phyloP scores from a whole-genome alignment of 2,797 vertebrate species.

The Darevskia nairensis region DNA sequence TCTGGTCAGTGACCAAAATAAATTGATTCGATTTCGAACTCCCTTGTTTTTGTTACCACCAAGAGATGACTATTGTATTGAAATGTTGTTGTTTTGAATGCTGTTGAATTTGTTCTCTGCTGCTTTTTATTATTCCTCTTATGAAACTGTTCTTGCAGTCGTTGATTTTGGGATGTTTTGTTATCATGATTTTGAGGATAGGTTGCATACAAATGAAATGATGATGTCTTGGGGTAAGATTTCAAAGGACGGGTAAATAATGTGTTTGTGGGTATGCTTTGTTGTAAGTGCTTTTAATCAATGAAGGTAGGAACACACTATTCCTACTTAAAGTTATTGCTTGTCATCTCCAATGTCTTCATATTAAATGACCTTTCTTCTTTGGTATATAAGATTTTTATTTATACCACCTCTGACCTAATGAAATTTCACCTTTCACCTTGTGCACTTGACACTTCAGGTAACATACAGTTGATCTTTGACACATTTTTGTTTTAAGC shows the following conservation, averaged over 20 bases:
- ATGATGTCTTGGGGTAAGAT: slow-evolving; percentile 6
- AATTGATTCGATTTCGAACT: too few species aligned
- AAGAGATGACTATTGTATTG: too few species aligned
- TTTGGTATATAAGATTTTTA: slow-evolving; percentile 82
- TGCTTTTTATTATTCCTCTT: too few species aligned
- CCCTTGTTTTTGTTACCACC: too few species aligned
- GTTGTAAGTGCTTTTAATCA: slow-evolving; percentile 64
- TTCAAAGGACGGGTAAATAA: slow-evolving; percentile 14
- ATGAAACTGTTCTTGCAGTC: too few species aligned
- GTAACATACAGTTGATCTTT: slow-evolving; percentile 81
- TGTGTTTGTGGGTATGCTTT: not conserved
- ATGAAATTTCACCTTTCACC: slow-evolving; percentile 89
- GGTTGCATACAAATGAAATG: not conserved
- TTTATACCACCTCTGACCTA: slow-evolving; percentile 82
- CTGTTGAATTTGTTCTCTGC: too few species aligned
- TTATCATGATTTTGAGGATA: too few species aligned
- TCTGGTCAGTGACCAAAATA: too few species aligned
- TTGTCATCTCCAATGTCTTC: slow-evolving; percentile 82
- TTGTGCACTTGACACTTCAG: slow-evolving; percentile 81
- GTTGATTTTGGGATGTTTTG: too few species aligned
- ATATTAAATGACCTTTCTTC: slow-evolving; percentile 76
- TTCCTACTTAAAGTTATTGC: slow-evolving; percentile 84
- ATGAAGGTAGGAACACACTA: slow-evolving; percentile 63
- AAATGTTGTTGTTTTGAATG: too few species aligned
- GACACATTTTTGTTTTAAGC: slow-evolving; percentile 77